Evolutionary conservation across 2,888 invertebrate genomes (phyloP), one percentile per base, ranked within the genome.

Genomic region (Nephrotoma appendiculata): DNA sequence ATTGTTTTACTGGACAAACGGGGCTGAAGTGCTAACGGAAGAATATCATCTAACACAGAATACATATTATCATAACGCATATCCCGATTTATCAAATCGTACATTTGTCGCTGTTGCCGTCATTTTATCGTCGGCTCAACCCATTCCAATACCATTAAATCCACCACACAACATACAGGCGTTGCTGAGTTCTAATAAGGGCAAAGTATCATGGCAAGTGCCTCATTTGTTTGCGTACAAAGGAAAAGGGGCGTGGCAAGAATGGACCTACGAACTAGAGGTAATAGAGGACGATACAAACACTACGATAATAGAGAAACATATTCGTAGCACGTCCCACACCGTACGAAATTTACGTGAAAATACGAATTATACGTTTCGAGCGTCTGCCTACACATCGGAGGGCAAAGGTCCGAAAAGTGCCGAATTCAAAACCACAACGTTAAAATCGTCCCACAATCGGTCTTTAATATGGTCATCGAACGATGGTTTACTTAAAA

Each of bases 1-100:
- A 6, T 93, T 95, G 11, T 97, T 97, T 90, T 97, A 96, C 90
- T 98, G 97, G 97, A 97, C 96, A 0, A 95, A 96, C 89, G 96
- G 96, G 0, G 93, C 93, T 86, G 94, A 95, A 89, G 94, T 97
- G 88, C 93, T 95, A 85, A 94, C 94, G 12, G 98, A 98, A 91
- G 97, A 96, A 89, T 96, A 96, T 90, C 96, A 95, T 89, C 92
- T 92, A 0, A 93, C 93, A 84, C 93, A 94, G 86, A 93, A 95
- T 88, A 94, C 93, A 89, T 97, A 95, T 90, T 96, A 95, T 89
- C 96, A 97, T 89, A 97, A 96, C 90, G 93, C 94, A 84, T 96
- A 94, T 90, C 95, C 95, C 5, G 93, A 93, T 87, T 87, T 87
- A 89, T 89, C 91, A 41, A 92, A 92, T 88, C 92, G 92, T 83